These are phyloP conservation scores for Nothoprocta pentlandii DNA, from an alignment of 2,113 vertebrate species.

Conservation along the genomic window DNA sequence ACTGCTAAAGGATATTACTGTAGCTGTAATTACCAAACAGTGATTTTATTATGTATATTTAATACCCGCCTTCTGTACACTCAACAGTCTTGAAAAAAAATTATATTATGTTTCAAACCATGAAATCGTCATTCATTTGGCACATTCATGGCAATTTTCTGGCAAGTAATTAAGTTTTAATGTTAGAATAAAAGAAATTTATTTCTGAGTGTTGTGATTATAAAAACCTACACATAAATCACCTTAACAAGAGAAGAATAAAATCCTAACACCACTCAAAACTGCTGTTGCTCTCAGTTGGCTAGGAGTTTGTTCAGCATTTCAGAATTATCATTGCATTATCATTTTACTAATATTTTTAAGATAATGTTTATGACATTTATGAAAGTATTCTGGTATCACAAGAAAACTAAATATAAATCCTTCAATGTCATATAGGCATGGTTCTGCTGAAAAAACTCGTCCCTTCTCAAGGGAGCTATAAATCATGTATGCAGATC, in stretches of 20 bases:
- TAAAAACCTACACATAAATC: not conserved
- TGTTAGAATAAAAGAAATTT: not conserved
- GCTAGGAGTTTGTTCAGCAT: not conserved
- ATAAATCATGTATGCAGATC: not conserved
- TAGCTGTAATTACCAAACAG: not conserved
- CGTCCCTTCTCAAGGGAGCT: not conserved
- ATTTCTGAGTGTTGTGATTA: not conserved
- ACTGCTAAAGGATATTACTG: not conserved
- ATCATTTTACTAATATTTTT: not conserved
- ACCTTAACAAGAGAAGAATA: not conserved
- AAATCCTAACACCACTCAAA: not conserved
- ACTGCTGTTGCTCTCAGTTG: not conserved
- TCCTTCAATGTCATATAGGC: not conserved
- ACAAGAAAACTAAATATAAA: not conserved
- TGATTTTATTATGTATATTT: not conserved
- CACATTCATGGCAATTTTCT: not conserved
- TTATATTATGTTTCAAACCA: not conserved
- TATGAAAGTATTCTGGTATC: not conserved
- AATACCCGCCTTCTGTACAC: not conserved
- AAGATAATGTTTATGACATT: not conserved
- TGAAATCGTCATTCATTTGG: not conserved
- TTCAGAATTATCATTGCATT: not conserved
- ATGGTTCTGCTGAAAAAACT: not conserved
- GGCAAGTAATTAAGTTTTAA: not conserved
- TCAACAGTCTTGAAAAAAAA: not conserved